Conservation (phyloP, 2,888 invertebrate species). For the Dyspetes luteomarginatus region DNA sequence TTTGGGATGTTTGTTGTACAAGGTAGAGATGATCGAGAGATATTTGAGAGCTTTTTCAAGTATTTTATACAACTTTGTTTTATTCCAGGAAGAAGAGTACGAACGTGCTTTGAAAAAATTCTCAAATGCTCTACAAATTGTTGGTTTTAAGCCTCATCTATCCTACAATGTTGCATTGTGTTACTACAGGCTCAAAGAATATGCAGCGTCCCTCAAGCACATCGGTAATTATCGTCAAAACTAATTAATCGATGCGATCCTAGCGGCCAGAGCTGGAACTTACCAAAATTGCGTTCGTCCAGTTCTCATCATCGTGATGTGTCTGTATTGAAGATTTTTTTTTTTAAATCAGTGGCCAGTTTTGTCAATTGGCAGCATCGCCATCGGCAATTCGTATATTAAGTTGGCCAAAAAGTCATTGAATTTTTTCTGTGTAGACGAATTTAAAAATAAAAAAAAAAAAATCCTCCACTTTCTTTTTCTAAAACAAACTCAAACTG, state of each 20-base stretch:
- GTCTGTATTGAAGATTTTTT: no score
- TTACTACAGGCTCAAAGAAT: conserved; percentile 97
- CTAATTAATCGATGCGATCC: background rate
- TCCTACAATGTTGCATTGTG: conserved; percentile 98
- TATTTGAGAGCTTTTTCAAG: background rate
- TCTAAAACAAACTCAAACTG: no score
- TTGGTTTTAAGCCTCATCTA: conserved; percentile 95
- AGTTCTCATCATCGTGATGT: no score
- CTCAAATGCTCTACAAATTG: conserved; percentile 92
- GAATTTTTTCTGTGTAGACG: no score
- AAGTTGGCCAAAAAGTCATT: no score
- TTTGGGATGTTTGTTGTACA: conserved; percentile 96
- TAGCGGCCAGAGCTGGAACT: no score
- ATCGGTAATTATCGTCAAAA: conserved; percentile 86
- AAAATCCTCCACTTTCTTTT: no score
- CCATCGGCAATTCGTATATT: no score
- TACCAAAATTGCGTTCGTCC: background rate
- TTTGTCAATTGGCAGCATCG: no score
- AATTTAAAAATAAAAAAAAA: no score
- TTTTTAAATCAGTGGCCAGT: no score
- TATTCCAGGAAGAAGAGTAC: conserved; percentile 90
- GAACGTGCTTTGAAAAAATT: conserved; percentile 97
- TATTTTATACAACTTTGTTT: background rate
- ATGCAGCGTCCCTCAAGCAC: conserved; percentile 95
- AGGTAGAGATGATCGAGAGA: conserved; percentile 86